Evolutionary conservation across 2,888 invertebrate species (phyloP), one percentile per base, ranked within the genome.

Genomic region (Pandemis corylana): DNA sequence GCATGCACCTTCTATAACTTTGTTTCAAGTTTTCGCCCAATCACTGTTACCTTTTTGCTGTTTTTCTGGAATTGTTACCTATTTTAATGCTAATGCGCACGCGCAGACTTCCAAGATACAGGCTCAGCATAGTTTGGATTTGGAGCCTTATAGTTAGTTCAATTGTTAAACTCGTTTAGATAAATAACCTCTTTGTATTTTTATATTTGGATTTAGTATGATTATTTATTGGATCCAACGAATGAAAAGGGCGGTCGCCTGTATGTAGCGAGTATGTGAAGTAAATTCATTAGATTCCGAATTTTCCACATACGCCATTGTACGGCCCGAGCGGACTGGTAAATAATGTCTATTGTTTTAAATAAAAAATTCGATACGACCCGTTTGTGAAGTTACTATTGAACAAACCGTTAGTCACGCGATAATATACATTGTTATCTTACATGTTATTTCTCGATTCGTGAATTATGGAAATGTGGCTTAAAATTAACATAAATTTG

Each of bases 261-360:
- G n/a, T n/a, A 15, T 20, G 15, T 3, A 49, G 49, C 20, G 7
- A 20, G 46, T 46, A 56, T 56, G 20, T 56, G 20, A 56, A 56
- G 56, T 7, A 20, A 56, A 56, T 15, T 7, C 53, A 1, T n/a
- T n/a, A 7, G 53, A 56, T 56, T n/a, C 56, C 56, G 9, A 56
- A 56, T 56, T 56, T 56, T 20, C 56, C 56, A 20, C 15, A 20
- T n/a, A 56, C 9, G 2, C 56, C 9, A 56, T 20, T 56, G 20
- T 56, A 56, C 3, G 46, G 6, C 56, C 56, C 56, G 15, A 56
- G 7, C 56, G 7, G 56, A 20, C 15, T 20, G 56, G 56, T 56
- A 56, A 56, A 59, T 59, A 59, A 59, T 28, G 28, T 20, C 59
- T 59, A 59, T 59, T 59, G 59, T 59, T 59, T 59, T 28, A 59